Evolutionary conservation across 2,113 vertebrate genomes (phyloP).

Genomic region (Blennius ocellaris): DNA sequence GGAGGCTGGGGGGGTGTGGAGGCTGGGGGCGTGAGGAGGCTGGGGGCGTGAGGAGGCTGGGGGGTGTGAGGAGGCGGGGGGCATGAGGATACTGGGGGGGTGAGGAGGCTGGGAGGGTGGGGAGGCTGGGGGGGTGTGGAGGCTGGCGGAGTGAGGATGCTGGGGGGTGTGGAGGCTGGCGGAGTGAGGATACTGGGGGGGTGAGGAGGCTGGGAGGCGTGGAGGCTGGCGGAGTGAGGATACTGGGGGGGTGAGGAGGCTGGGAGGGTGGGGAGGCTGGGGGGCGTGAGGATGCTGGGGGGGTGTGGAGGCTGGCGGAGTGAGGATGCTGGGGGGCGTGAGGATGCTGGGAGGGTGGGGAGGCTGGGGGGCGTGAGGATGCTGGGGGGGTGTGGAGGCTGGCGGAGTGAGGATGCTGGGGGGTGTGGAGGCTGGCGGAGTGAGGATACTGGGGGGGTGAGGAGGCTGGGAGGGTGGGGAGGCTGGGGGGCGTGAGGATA

Average conservation of each 20-base stretch:
- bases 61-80: conserved; percentile 18
- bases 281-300: conserved; percentile 1
- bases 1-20: conserved; percentile 17
- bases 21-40: conserved; percentile 4
- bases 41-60: not conserved
- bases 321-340: too few relatives aligned
- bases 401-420: conserved; percentile 15
- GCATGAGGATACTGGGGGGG: too few relatives aligned
- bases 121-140: conserved; percentile 15
- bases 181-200: too few relatives aligned
- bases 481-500: conserved; percentile 2
- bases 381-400: too few relatives aligned
- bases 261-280: conserved; percentile 4
- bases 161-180: not conserved
- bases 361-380: conserved; percentile 8
- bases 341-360: conserved; percentile 10
- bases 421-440: conserved; percentile 17
- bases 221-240: too few relatives aligned
- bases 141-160: too few relatives aligned
- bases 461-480: conserved; percentile 15
- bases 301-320: conserved; percentile 19
- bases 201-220: not conserved
- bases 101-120: too few relatives aligned
- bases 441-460: too few relatives aligned
- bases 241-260: conserved; percentile 5